phyloP scores from a whole-genome alignment of 2,797 vertebrate species.

The Periophthalmus magnuspinnatus region DNA sequence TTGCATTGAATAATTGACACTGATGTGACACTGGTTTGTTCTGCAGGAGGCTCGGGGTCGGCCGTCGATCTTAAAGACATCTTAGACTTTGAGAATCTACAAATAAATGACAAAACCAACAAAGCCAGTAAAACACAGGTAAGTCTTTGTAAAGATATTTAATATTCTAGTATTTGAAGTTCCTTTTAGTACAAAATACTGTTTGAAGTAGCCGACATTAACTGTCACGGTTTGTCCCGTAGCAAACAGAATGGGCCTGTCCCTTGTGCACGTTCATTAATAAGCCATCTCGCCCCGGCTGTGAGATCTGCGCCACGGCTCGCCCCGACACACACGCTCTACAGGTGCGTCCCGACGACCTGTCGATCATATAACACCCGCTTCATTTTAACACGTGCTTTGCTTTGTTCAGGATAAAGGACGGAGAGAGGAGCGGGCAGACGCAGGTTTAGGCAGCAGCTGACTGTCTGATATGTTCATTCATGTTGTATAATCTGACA shows the following conservation, averaged over 20 bases:
- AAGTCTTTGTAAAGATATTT: slow-evolving; percentile 10
- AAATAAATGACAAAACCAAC: slow-evolving; percentile 58
- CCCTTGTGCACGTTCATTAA: slow-evolving; percentile 93
- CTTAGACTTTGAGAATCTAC: slow-evolving; percentile 71
- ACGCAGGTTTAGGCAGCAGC: slow-evolving; percentile 59
- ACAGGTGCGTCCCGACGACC: slow-evolving; percentile 62
- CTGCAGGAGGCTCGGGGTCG: slow-evolving; percentile 49
- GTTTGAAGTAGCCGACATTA: neutral
- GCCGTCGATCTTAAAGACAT: slow-evolving; percentile 70
- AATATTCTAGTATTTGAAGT: neutral
- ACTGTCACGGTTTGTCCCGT: neutral
- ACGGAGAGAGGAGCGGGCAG: slow-evolving; percentile 63
- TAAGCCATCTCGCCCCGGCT: slow-evolving; percentile 86
- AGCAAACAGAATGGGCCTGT: slow-evolving; percentile 87
- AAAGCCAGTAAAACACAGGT: slow-evolving; percentile 76
- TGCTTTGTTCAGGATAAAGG: slow-evolving; percentile 64
- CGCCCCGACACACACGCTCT: slow-evolving; percentile 74
- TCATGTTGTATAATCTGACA: slow-evolving; percentile 22
- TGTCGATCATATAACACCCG: neutral
- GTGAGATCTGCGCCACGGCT: slow-evolving; percentile 88
- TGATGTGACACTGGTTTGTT: neutral
- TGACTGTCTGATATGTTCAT: slow-evolving; percentile 61
- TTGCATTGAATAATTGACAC: neutral
- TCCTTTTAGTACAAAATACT: neutral
- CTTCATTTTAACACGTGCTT: neutral